These are phyloP conservation scores for Dascyllus trimaculatus DNA, from an alignment of 2,113 vertebrate species.

Conservation along the genomic window DNA sequence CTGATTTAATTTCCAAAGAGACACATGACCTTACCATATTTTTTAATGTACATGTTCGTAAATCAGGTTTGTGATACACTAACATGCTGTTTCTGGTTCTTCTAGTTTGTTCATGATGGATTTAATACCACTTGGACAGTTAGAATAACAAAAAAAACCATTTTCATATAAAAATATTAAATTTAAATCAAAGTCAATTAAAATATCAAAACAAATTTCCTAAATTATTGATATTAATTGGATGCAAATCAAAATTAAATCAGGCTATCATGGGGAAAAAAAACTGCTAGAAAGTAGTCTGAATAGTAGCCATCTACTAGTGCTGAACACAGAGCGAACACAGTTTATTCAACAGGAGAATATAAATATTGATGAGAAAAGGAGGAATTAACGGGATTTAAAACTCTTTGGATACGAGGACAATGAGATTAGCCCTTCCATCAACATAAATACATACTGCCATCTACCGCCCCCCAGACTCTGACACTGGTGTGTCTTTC, in stretches of 20 bases:
- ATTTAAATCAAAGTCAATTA: background rate
- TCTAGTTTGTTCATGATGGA: background rate
- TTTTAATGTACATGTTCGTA: no score
- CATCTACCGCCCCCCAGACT: slow-evolving; percentile 48
- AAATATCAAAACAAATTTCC: background rate
- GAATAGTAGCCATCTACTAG: slow-evolving; percentile 7
- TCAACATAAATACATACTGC: slow-evolving; percentile 50
- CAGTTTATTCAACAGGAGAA: slow-evolving; percentile 43
- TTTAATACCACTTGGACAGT: background rate
- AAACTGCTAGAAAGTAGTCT: background rate
- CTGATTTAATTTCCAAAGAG: no score
- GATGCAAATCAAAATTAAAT: slow-evolving; percentile 13
- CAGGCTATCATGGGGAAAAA: background rate
- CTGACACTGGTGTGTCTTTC: slow-evolving; percentile 30
- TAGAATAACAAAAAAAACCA: background rate
- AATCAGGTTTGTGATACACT: background rate
- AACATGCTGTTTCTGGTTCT: background rate
- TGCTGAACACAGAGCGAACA: slow-evolving; percentile 21
- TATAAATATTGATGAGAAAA: slow-evolving; percentile 71
- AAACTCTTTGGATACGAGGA: slow-evolving; percentile 53
- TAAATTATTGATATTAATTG: background rate
- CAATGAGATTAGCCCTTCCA: slow-evolving; percentile 55
- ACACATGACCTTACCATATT: no score
- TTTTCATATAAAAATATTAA: background rate
- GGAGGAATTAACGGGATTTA: slow-evolving; percentile 64